These are phyloP conservation scores for Ancistrus triradiatus DNA, from an alignment of 2,113 vertebrate species.

Conservation along the genomic window DNA sequence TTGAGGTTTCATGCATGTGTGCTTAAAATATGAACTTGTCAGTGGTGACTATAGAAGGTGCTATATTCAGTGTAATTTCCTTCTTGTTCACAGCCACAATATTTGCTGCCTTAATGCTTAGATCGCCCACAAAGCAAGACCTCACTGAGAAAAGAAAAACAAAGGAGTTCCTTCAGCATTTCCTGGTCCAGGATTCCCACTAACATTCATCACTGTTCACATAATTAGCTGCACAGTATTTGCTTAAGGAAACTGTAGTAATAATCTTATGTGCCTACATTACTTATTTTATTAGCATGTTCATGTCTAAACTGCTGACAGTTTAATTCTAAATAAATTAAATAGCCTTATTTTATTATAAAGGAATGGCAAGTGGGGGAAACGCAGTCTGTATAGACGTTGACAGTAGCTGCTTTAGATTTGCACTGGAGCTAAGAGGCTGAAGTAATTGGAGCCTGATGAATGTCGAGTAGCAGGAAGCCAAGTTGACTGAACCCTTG, in stretches of 20 bases:
- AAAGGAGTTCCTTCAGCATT: constrained; percentile 86
- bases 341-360: constrained; percentile 47
- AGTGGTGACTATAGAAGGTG: too few relatives aligned
- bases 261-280: too few relatives aligned
- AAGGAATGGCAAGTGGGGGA: not conserved
- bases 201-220: constrained; percentile 29
- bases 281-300: too few relatives aligned
- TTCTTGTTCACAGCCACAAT: constrained; percentile 71
- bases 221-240: constrained; percentile 57
- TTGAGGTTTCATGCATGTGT: too few relatives aligned
- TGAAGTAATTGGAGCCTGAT: too few relatives aligned
- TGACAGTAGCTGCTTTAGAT: too few relatives aligned
- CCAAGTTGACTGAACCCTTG: too few relatives aligned
- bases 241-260: constrained; percentile 40
- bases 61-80: constrained; percentile 37
- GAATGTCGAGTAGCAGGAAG: too few relatives aligned
- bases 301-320: constrained; percentile 1
- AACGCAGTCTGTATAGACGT: too few relatives aligned
- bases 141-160: constrained; percentile 78
- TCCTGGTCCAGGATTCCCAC: constrained; percentile 63
- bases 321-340: constrained; percentile 1
- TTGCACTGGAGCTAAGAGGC: too few relatives aligned
- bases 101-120: constrained; percentile 83
- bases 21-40: too few relatives aligned
- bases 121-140: constrained; percentile 70